phyloP scores from a whole-genome alignment of 2,113 vertebrate species.

The Mola mola region DNA sequence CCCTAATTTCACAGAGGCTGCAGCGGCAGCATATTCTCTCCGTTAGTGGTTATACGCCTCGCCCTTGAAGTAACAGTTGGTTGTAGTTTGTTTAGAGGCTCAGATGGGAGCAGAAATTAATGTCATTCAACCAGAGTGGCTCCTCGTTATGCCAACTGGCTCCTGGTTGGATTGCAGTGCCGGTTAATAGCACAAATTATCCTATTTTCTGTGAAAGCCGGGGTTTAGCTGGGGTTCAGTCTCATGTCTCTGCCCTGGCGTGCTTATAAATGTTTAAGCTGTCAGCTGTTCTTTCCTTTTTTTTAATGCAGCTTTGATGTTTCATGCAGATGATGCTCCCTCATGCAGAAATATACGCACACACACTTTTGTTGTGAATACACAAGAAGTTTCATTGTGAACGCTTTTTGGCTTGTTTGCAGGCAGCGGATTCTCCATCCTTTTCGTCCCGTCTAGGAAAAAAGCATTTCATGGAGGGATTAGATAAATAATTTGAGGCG shows the following conservation, averaged over 20 bases:
- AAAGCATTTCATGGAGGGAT: constrained; percentile 56
- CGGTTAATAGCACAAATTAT: constrained; percentile 48
- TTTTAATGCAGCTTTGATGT: constrained; percentile 66
- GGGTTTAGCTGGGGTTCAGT: constrained; percentile 43
- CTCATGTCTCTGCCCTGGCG: constrained; percentile 22
- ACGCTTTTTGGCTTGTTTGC: constrained; percentile 14
- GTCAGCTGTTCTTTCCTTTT: constrained; percentile 59
- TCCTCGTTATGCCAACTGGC: constrained; percentile 41
- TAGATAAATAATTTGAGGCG: constrained; percentile 56
- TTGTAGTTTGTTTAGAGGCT: constrained; percentile 7
- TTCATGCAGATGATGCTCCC: constrained; percentile 46
- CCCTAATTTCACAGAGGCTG: constrained; percentile 14
- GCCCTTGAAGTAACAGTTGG: background rate
- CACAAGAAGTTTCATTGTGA: constrained; percentile 41
- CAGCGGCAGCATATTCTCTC: constrained; percentile 1
- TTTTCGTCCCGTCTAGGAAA: constrained; percentile 22
- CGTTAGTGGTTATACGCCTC: background rate
- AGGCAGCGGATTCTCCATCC: constrained; percentile 23
- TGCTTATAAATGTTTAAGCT: constrained; percentile 70
- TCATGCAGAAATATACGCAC: constrained; percentile 15
- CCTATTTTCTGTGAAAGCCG: constrained; percentile 52
- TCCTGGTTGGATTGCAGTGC: constrained; percentile 14
- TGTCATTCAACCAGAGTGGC: constrained; percentile 40
- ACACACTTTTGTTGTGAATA: no score
- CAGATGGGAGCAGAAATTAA: constrained; percentile 27